These are phyloP conservation scores for Dryas iulia DNA, from an alignment of 1,140 invertebrate genomes.

Conservation along the genomic window DNA sequence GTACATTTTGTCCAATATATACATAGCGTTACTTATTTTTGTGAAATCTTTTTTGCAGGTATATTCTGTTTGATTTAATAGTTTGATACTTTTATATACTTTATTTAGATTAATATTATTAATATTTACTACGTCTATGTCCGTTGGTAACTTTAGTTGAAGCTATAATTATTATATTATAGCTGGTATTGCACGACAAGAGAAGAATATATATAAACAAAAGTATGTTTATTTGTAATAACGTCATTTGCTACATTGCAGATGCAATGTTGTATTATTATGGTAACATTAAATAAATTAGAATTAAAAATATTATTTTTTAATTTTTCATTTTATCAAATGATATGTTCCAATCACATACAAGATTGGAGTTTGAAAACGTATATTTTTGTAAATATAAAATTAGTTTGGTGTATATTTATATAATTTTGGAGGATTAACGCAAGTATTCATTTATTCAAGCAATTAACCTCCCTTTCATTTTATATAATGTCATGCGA, in stretches of 20 bases:
- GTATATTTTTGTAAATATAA: neutral
- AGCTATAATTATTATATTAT: neutral
- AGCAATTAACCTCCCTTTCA: neutral
- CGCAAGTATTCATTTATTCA: too few species aligned
- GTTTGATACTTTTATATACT: too few species aligned
- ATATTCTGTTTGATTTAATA: too few species aligned
- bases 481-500: neutral
- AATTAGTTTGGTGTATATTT: neutral
- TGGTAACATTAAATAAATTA: too few species aligned
- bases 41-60: too few species aligned
- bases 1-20: too few species aligned
- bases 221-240: too few species aligned
- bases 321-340: too few species aligned
- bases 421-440: neutral
- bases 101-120: neutral
- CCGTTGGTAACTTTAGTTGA: slow-evolving; percentile 28
- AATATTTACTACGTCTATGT: neutral
- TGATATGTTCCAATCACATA: neutral
- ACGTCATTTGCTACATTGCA: too few species aligned
- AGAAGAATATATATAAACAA: neutral
- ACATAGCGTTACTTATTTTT: too few species aligned
- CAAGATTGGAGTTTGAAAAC: neutral
- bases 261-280: neutral
- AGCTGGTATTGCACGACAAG: slow-evolving; percentile 19
- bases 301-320: too few species aligned